Conservation (phyloP, 2,888 invertebrate genomes). For the Cosmorhoe ocellata region DNA sequence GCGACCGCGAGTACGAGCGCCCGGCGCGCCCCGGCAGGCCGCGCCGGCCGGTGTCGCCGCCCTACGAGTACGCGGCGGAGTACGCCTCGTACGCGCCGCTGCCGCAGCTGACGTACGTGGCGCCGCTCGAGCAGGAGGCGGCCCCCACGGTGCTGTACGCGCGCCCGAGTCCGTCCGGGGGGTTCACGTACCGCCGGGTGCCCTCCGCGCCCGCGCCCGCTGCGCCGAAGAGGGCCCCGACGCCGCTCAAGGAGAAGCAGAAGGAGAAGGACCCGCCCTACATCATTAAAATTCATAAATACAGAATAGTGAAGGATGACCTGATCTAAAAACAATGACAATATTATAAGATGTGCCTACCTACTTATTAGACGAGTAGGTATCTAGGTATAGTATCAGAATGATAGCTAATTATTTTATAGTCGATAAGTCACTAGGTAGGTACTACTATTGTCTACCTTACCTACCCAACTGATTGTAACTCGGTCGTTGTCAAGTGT, state of each 20-base stretch:
- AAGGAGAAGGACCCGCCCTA: slow-evolving; percentile 45
- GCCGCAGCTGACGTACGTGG: slow-evolving; percentile 17
- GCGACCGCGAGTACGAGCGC: neutral
- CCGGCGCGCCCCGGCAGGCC: slow-evolving; percentile 1
- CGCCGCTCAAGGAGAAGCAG: slow-evolving; percentile 12
- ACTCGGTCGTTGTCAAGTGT: too few relatives aligned
- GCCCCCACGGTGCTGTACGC: slow-evolving; percentile 61
- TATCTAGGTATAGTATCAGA: too few relatives aligned
- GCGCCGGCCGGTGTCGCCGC: slow-evolving; percentile 4
- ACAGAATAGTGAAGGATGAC: slow-evolving; percentile 51
- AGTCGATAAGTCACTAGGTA: too few relatives aligned
- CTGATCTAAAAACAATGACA: slow-evolving; percentile 30
- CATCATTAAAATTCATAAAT: slow-evolving; percentile 64
- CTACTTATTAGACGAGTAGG: too few relatives aligned
- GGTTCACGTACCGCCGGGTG: slow-evolving; percentile 59
- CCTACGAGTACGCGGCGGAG: slow-evolving; percentile 16
- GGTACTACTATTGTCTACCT: too few relatives aligned
- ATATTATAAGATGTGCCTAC: too few relatives aligned
- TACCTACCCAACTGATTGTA: too few relatives aligned
- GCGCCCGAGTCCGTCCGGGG: slow-evolving; percentile 58
- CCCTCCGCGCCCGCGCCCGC: slow-evolving; percentile 32
- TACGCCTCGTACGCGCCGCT: slow-evolving; percentile 31
- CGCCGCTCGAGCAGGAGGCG: slow-evolving; percentile 33
- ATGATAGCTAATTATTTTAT: too few relatives aligned
- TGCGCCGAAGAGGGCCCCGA: slow-evolving; percentile 29